Percentiles rank a stretch among this genome's conserved stretches.
These are phyloP conservation scores for Elymnias hypermnestra DNA, from an alignment of 1,140 invertebrate species.

Conservation along the genomic window DNA sequence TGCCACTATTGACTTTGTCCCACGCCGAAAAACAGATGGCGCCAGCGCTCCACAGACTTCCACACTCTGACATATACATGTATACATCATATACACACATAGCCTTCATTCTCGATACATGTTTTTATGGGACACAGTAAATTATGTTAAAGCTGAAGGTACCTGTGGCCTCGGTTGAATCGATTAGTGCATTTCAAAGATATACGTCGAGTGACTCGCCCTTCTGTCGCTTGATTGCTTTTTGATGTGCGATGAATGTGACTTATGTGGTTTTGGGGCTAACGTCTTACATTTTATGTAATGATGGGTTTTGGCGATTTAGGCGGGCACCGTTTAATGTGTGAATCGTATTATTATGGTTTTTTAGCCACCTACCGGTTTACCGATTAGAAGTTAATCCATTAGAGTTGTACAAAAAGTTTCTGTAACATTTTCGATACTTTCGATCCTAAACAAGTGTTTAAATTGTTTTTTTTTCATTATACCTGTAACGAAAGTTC, in stretches of 20 bases:
- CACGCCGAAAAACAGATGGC: no score
- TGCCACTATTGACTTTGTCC: no score
- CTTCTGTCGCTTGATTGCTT: slow-evolving; percentile 70
- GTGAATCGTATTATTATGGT: slow-evolving; percentile 64
- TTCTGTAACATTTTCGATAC: not conserved
- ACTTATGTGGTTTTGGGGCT: slow-evolving; percentile 66
- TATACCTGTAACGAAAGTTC: no score
- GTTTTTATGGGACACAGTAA: slow-evolving; percentile 17
- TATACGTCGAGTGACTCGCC: slow-evolving; percentile 44
- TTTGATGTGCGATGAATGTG: slow-evolving; percentile 73
- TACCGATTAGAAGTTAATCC: slow-evolving; percentile 15
- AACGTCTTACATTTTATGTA: slow-evolving; percentile 57
- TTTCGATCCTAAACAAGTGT: no score
- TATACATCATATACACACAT: no score
- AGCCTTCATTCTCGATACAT: not conserved
- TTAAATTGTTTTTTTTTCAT: no score
- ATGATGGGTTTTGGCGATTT: slow-evolving; percentile 62
- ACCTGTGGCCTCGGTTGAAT: slow-evolving; percentile 41
- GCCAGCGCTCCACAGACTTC: no score
- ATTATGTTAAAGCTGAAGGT: slow-evolving; percentile 27
- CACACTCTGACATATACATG: no score
- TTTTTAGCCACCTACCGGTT: slow-evolving; percentile 28
- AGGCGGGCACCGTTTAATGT: slow-evolving; percentile 58
- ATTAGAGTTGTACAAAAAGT: slow-evolving; percentile 1
- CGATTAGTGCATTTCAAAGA: slow-evolving; percentile 55